Conservation (phyloP, 2,888 invertebrate species). For the Drosophila kuntzei region DNA sequence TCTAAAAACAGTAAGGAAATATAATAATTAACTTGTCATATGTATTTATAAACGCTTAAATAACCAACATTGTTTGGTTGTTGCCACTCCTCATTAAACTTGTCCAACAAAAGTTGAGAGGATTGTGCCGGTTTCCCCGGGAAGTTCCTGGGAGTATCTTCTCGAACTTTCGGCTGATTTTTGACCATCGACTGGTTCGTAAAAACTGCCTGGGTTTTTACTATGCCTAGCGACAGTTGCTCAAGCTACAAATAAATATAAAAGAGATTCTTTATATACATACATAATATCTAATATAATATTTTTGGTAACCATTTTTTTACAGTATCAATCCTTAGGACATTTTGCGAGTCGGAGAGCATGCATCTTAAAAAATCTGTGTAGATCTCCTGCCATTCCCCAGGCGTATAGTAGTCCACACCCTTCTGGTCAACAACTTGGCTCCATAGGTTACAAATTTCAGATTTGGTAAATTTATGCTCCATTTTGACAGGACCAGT, state of each 20-base stretch:
- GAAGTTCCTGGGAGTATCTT: background rate
- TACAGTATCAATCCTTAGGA: constrained; percentile 1
- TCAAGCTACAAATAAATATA: background rate
- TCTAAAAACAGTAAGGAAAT: background rate
- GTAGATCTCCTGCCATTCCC: constrained; percentile 11
- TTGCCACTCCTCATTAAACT: constrained; percentile 1
- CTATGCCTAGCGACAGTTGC: background rate
- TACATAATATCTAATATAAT: background rate
- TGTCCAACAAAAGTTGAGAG: background rate
- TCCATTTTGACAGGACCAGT: background rate
- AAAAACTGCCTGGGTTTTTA: background rate
- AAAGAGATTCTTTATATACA: background rate
- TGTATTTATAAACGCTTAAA: background rate
- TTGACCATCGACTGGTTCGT: background rate
- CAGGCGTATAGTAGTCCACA: accelerated
- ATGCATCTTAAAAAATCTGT: constrained; percentile 7
- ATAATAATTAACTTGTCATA: background rate
- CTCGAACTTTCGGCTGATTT: background rate
- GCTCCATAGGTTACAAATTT: constrained; percentile 3
- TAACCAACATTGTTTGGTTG: background rate
- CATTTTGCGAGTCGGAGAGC: background rate
- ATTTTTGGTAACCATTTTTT: background rate
- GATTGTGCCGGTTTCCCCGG: background rate
- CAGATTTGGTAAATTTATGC: background rate
- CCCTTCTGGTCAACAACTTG: background rate